Base-by-base conservation (phyloP, 2,888 invertebrate species). In the Calameuta pallipes region DNA sequence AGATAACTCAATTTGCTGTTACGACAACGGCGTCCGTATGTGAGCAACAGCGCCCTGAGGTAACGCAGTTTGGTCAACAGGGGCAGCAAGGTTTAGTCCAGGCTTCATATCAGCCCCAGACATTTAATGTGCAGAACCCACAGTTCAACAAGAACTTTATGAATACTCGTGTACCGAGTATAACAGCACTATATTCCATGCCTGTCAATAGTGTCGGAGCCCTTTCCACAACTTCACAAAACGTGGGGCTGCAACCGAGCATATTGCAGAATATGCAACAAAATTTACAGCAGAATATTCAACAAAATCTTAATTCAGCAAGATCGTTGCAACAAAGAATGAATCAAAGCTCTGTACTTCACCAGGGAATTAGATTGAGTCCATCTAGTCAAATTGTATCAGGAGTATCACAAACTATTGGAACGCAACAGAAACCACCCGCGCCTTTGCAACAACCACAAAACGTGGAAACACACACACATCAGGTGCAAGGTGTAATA, bases 61-160 rank as follows among this genome's bases (percentile, higher is more conserved):
- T 73, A 70, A 31, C 13, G 12, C 78, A 76, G 33, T 78, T 70
- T 70, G 69, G 69, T 13, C 74, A 78, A 37, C 83, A 80, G 31
- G 56, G 79, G 4, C 80, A 82, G 70, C 71, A 71, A 33, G 77
- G 35, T 15, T 70, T 87, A 33, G 80, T 80, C 11, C 79, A 84
- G 1, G 75, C 84, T 56, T 85, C 86, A 75, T 90, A 87, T 73
- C 84, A 84, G n/a, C 87, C 82, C 81, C 88, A 87, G 75, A 80
- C 88, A 0, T 89, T 90, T 35, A 90, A 86, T 75, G 87, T 87
- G 30, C 89, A 89, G 35, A 88, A 87, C 80, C 87, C 89, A 1
- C 89, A 90, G 74, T 90, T 89, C 36, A 83, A 84, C 12, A 89
- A 89, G 68, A 89, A 86, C 78, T 89, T 89, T 33, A 83, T 88